phyloP scores from a whole-genome alignment of 2,797 vertebrate genomes.

The Phaenicophaeus curvirostris region DNA sequence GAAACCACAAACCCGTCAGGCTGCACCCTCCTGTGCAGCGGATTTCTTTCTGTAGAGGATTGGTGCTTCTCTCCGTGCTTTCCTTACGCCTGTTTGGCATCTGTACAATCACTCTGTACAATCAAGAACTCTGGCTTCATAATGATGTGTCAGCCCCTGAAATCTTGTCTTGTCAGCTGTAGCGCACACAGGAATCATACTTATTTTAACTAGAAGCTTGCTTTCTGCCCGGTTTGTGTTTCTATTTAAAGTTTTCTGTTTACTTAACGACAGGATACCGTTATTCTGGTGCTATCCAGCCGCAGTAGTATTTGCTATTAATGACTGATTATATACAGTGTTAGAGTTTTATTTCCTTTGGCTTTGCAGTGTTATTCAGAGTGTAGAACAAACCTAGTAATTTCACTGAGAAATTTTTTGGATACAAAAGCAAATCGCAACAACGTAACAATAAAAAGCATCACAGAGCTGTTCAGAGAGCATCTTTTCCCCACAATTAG shows the following conservation, averaged over 20 bases:
- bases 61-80: not conserved
- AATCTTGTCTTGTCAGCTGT: not conserved
- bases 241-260: conserved; percentile 6
- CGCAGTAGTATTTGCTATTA: not conserved
- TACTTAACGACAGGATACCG: not conserved
- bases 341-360: conserved; percentile 9
- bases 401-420: not conserved
- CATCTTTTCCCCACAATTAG: not conserved
- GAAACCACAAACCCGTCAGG: not conserved
- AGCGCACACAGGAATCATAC: not conserved
- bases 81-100: not conserved
- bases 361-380: not conserved
- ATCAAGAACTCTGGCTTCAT: not conserved
- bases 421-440: not conserved
- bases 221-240: not conserved
- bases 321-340: not conserved
- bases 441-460: not conserved
- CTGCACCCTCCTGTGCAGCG: not conserved
- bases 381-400: not conserved
- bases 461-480: not conserved
- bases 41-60: not conserved
- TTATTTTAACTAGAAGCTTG: not conserved
- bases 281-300: not conserved
- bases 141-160: not conserved
- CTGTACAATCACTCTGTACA: not conserved